Conservation (phyloP, 2,888 invertebrate genomes). For the Tetranychus piercei region DNA sequence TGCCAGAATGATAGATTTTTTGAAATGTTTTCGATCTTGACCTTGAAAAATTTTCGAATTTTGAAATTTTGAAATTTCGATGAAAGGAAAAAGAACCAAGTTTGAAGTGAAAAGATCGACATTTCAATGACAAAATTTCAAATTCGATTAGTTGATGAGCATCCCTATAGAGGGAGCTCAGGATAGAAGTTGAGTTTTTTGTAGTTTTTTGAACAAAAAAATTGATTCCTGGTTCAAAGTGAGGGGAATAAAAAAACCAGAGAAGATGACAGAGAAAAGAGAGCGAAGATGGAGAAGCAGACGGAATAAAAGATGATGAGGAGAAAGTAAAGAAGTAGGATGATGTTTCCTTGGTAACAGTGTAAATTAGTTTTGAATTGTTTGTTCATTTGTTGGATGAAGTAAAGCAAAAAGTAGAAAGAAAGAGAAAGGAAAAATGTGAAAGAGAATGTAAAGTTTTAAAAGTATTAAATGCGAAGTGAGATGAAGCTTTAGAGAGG, state of each 20-base stretch:
- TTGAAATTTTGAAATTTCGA: too few species aligned
- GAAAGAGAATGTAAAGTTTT: not conserved
- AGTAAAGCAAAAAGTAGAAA: not conserved
- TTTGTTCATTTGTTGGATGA: not conserved
- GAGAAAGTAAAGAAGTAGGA: not conserved
- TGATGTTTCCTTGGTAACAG: not conserved
- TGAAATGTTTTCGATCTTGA: too few species aligned
- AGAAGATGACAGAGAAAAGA: not conserved
- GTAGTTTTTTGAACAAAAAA: not conserved
- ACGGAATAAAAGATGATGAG: not conserved
- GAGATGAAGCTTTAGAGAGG: not conserved
- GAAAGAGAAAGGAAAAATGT: not conserved
- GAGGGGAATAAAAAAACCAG: not conserved
- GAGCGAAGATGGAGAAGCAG: not conserved
- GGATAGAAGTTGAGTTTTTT: not conserved
- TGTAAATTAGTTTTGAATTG: not conserved
- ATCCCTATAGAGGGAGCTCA: not conserved
- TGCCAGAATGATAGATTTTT: too few species aligned
- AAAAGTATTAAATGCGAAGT: not conserved
- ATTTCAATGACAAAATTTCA: not conserved
- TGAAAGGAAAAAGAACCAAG: too few species aligned
- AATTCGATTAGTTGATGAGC: not conserved
- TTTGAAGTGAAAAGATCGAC: too few species aligned
- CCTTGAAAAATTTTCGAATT: too few species aligned
- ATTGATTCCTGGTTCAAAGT: slow-evolving; percentile 1